Percentiles rank a stretch among this genome's conserved stretches.
Conservation (phyloP, 2,797 vertebrate species). For the Acipenser transmontanus region DNA sequence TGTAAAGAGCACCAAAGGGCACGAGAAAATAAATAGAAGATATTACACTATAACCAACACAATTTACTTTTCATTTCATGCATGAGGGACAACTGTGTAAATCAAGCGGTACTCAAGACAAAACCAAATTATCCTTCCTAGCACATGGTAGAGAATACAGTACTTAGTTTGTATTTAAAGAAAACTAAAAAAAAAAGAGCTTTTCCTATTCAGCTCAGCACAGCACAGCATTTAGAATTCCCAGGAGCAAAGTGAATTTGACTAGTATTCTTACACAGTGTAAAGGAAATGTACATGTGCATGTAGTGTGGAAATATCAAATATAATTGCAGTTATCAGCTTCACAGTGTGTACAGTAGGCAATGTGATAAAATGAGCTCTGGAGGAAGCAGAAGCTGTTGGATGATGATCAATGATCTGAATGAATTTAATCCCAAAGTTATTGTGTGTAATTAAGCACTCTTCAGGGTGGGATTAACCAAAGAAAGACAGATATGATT, state of each 20-base stretch:
- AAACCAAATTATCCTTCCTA: too few relatives aligned
- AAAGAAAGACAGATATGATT: too few relatives aligned
- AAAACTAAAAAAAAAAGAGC: background rate
- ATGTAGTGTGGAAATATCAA: slow-evolving; percentile 1
- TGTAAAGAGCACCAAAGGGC: background rate
- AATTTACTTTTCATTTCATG: background rate
- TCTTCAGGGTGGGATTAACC: background rate
- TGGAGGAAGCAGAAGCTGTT: background rate
- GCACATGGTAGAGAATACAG: background rate
- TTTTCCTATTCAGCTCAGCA: background rate
- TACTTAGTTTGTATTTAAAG: background rate
- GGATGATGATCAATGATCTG: slow-evolving; percentile 2
- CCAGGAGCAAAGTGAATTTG: background rate
- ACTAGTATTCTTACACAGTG: background rate
- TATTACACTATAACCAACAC: too few relatives aligned
- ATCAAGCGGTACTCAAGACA: background rate
- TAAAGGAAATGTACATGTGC: background rate
- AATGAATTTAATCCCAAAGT: background rate
- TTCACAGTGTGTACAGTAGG: background rate
- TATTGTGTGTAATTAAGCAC: background rate
- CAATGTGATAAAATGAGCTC: background rate
- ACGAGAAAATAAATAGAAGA: too few relatives aligned
- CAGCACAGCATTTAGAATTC: background rate
- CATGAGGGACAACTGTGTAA: too few relatives aligned
- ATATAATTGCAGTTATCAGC: background rate